Percentiles rank a stretch among this genome's conserved stretches.
These are phyloP conservation scores for Etheostoma cragini DNA, from an alignment of 2,113 vertebrate genomes.

Conservation along the genomic window DNA sequence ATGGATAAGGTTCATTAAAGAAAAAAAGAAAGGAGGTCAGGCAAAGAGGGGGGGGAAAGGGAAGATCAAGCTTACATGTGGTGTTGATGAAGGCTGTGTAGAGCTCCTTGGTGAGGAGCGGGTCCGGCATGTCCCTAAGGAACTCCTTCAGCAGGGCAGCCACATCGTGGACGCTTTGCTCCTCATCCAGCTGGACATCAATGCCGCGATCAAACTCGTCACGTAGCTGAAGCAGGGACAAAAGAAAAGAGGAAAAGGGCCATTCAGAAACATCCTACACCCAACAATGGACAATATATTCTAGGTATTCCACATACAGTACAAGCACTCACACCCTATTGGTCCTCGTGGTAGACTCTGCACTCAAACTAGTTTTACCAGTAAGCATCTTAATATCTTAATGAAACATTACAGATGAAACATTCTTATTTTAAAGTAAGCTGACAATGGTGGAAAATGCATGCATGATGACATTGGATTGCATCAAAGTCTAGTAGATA, in stretches of 20 bases:
- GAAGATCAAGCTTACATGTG: conserved; percentile 82
- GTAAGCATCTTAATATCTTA: background rate
- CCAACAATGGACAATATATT: conserved; percentile 49
- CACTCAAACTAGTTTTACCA: conserved; percentile 32
- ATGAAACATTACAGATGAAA: no score
- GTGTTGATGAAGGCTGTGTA: conserved; percentile 96
- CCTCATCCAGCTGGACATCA: conserved; percentile 91
- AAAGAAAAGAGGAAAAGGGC: conserved; percentile 14
- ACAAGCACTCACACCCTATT: conserved; percentile 28
- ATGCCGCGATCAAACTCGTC: conserved; percentile 95
- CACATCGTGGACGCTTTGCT: conserved; percentile 95
- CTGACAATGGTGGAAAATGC: background rate
- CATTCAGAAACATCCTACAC: conserved; percentile 49
- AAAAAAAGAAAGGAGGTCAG: background rate
- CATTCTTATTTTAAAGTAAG: background rate
- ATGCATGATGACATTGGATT: conserved; percentile 16
- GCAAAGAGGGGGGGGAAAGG: no score
- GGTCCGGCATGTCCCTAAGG: conserved; percentile 96
- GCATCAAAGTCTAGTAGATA: conserved; percentile 7
- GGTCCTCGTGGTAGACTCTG: background rate
- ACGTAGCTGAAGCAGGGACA: conserved; percentile 84
- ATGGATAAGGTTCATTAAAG: background rate
- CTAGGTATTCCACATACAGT: conserved; percentile 15
- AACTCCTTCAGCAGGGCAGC: conserved; percentile 96
- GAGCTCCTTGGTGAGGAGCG: conserved; percentile 94